Conservation (phyloP, 1,140 invertebrate genomes). For the Antheraea pernyi region DNA sequence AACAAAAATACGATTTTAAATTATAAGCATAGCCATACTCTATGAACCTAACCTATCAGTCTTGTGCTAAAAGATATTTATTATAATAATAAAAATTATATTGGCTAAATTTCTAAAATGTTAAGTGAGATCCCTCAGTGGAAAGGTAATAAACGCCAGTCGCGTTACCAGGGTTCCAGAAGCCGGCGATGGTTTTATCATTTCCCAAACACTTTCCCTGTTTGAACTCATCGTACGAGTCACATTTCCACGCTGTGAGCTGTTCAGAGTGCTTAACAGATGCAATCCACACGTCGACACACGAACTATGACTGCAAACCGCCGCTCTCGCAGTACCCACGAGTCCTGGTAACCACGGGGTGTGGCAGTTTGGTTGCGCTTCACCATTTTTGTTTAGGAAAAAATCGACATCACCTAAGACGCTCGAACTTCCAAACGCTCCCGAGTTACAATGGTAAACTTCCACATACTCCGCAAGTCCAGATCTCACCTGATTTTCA, state of each 20-base stretch:
- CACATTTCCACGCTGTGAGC: constrained; percentile 60
- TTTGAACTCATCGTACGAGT: constrained; percentile 58
- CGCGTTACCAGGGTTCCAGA: constrained; percentile 29
- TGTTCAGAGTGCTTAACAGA: constrained; percentile 74
- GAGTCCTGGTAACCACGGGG: constrained; percentile 72
- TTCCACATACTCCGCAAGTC: constrained; percentile 84
- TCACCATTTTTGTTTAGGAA: constrained; percentile 2
- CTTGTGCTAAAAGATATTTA: too few species aligned
- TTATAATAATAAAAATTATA: too few species aligned
- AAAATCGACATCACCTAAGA: constrained; percentile 23
- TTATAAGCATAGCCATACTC: too few species aligned
- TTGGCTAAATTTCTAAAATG: neutral
- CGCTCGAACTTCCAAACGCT: constrained; percentile 82
- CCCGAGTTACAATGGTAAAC: constrained; percentile 88
- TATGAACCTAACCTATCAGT: too few species aligned
- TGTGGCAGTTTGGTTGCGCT: constrained; percentile 73
- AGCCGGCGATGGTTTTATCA: constrained; percentile 58
- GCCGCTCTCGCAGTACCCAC: constrained; percentile 66
- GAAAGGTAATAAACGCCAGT: constrained; percentile 63
- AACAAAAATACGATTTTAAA: too few species aligned
- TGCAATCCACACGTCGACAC: constrained; percentile 82
- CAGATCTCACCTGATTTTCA: constrained; percentile 79
- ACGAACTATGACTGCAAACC: constrained; percentile 83
- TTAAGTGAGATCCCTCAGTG: constrained; percentile 45
- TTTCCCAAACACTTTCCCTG: constrained; percentile 48